These are phyloP conservation scores for Heptranchias perlo DNA, from an alignment of 2,113 vertebrate species.

Conservation along the genomic window DNA sequence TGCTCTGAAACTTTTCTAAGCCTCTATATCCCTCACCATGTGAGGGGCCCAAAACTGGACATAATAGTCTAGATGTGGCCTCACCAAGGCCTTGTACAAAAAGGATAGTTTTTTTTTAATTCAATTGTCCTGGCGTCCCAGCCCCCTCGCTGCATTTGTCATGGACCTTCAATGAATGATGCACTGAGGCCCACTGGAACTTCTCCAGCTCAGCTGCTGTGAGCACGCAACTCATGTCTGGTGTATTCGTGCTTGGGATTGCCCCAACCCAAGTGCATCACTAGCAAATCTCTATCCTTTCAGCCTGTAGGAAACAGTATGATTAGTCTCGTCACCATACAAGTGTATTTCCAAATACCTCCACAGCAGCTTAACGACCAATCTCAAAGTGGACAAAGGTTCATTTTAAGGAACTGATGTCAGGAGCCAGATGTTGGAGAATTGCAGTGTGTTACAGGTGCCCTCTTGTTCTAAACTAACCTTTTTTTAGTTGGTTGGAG, in stretches of 20 bases:
- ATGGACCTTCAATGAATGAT: background rate
- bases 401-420: background rate
- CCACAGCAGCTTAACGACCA: background rate
- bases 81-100: background rate
- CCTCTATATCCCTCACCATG: background rate
- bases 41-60: background rate
- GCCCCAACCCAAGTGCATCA: background rate
- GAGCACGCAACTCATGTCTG: background rate
- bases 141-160: background rate
- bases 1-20: background rate
- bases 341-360: background rate
- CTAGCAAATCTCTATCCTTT: background rate
- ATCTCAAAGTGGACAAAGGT: background rate
- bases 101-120: background rate
- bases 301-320: background rate
- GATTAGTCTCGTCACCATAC: no score
- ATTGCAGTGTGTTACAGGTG: background rate
- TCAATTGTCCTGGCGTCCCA: background rate
- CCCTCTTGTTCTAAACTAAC: background rate
- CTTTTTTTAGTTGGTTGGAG: background rate
- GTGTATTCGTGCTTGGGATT: background rate
- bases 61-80: background rate
- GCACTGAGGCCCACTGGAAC: background rate
- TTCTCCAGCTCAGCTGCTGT: background rate
- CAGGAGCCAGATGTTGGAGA: background rate